Evolutionary conservation across 1,140 invertebrate species (phyloP), one percentile per base, ranked within the genome.

Genomic region (Archivesica marissinica): DNA sequence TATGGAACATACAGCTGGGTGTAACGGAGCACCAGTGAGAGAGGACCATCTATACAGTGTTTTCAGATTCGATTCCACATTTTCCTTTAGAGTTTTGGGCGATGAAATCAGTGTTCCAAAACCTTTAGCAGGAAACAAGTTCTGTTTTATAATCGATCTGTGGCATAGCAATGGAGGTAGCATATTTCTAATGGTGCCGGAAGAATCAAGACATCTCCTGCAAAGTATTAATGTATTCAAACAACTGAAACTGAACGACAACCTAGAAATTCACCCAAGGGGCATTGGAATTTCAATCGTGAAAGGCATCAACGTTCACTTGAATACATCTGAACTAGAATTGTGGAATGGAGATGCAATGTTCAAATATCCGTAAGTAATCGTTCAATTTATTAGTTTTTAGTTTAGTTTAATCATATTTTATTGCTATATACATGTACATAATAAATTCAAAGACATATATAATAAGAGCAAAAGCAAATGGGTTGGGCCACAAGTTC

Each of bases 321-420:
- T 33, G 2, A 4, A 52, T 54, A 30, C 35, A 35, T 11, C 25
- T 20, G 44, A 28, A 38, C 17, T 52, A 1, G 2, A 50, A 17
- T 30, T 75, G 20, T 75, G 72, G 72, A 75, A 75, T 54, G 70
- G 70, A n/a, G 70, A 75, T 44, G 35, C 35, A 1, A 52, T 75
- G 28, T 75, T 75, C 38, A 7, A 44, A 20, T 75, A 52, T 28
- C 70, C 41, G 70, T 75, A 75, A 33, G 70, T 41, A 33, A 11
- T 9, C 6, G 3, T 66, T 33, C 35, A 30, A 30, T 38, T 66
- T 38, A 11, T 59, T 11, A n/a, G 9, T 7, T 59, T 59, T n/a
- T 23, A 13, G 9, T 11, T 59, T 7, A 23, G 23, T 11, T 30
- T 11, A 13, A 11, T 59, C 20, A 59, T 23, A 30, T 11, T 23